phyloP scores from a whole-genome alignment of 2,888 invertebrate genomes.

The Netelia inedita region DNA sequence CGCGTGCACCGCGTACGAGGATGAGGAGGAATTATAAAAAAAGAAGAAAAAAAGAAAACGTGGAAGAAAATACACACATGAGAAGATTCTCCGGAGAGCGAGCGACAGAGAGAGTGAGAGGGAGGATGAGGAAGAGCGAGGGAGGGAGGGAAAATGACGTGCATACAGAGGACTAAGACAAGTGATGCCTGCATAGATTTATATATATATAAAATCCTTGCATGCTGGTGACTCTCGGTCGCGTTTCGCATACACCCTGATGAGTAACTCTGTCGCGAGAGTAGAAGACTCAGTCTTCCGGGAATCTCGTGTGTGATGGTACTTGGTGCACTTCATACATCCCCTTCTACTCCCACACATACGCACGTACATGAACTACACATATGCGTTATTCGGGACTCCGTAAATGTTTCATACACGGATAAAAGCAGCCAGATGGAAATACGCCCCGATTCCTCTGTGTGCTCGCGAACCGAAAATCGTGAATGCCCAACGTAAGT shows the following conservation, averaged over 20 bases:
- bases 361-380: background rate
- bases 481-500: conserved; percentile 51
- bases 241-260: conserved; percentile 41
- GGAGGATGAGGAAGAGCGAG: conserved; percentile 22
- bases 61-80: conserved; percentile 68
- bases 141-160: conserved; percentile 42
- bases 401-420: conserved; percentile 65
- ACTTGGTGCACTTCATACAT: conserved; percentile 55
- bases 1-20: conserved; percentile 50
- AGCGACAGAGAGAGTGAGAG: conserved; percentile 21
- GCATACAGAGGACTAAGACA: conserved; percentile 60
- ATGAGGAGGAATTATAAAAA: conserved; percentile 39
- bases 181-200: conserved; percentile 45
- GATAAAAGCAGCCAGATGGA: conserved; percentile 63
- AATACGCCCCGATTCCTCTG: conserved; percentile 55
- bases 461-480: conserved; percentile 50
- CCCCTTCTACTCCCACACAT: conserved; percentile 5
- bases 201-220: conserved; percentile 32
- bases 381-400: conserved; percentile 9
- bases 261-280: conserved; percentile 28
- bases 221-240: conserved; percentile 52
- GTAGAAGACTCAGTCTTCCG: conserved; percentile 66
- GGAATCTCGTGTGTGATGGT: conserved; percentile 60
- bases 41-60: conserved; percentile 37
- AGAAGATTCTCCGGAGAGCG: conserved; percentile 67